Base-by-base conservation (phyloP, 35 echinoderm and acorn worm species). In the Holothuria glaberrima region DNA sequence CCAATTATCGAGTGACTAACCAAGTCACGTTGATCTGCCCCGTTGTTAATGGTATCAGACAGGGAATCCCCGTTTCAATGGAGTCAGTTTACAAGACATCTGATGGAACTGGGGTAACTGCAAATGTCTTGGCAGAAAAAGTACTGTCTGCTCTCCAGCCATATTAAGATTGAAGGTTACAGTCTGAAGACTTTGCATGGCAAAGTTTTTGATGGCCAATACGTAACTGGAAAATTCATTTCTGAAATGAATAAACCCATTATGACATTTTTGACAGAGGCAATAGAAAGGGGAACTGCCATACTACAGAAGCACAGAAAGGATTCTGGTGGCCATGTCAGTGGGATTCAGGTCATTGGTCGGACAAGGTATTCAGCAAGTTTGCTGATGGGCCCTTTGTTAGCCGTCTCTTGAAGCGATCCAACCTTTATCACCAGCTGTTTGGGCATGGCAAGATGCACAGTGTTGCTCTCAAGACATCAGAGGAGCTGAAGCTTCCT, bases 21-120 rank as follows among this genome's bases (percentile, higher is more conserved):
- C 71, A 75, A 6, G 71, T 75, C 6, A 75, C 71, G 4, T 5
- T 75, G 71, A 20, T 75, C 20, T 75, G 71, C 20, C 71, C 71
- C 9, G 33, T 75, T 28, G 71, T 75, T 30, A 20, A 75, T 41
- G 30, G 71, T 6, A 19, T 4, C 9, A 6, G 35, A 41, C 3
- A 12, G 20, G 71, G 3, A 3, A 75, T 75, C 4, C 71, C 71
- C 35, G 3, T 75, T 4, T 3, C 3, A 30, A 75, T 75, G 27
- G 35, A 41, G 26, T 3, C 6, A 30, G 71, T 75, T 4, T 75
- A 75, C 71, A 12, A 3, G 9, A 30, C 3, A 5, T 75, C 71
- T 4, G 4, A 4, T 5, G 71, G 71, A 6, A 30, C 21, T 4
- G 63, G 63, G 16, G 63, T 4, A 16, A 5, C 3, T 5, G 63